Conservation (phyloP, 2,113 vertebrate species). For the Pseudorectes ferrugineus region DNA sequence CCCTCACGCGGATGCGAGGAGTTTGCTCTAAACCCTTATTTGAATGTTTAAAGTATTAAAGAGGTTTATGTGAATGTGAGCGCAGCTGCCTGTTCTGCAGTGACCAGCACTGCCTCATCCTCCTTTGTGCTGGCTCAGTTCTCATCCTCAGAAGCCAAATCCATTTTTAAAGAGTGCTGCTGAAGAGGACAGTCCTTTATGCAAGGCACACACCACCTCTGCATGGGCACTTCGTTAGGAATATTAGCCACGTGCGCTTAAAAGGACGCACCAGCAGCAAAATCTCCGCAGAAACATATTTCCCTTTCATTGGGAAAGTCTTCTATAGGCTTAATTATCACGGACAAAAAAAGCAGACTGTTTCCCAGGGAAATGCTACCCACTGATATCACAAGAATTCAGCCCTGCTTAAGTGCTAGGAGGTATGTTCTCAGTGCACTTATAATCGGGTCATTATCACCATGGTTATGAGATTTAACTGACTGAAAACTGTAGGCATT, state of each 20-base stretch:
- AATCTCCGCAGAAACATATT: not conserved
- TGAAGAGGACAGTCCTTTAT: not conserved
- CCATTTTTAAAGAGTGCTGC: not conserved
- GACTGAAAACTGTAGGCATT: conserved; percentile 41
- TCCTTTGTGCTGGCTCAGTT: not conserved
- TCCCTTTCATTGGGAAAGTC: not conserved
- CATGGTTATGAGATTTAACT: conserved; percentile 53
- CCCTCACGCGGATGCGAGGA: not conserved
- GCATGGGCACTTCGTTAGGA: not conserved
- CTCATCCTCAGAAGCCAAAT: not conserved
- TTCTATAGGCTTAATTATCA: conserved; percentile 26
- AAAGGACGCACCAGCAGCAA: not conserved
- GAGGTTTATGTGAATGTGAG: not conserved
- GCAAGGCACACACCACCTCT: not conserved
- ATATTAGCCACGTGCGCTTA: not conserved
- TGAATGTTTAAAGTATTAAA: not conserved
- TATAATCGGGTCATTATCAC: conserved; percentile 39
- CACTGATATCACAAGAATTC: conserved; percentile 33
- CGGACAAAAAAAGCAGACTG: not conserved
- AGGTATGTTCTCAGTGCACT: conserved; percentile 4
- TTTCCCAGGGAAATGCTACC: conserved; percentile 40
- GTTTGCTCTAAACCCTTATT: not conserved
- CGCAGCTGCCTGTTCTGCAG: not conserved
- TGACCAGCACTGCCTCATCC: not conserved
- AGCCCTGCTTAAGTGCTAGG: conserved; percentile 17